Evolutionary conservation across 2,888 invertebrate genomes (phyloP), one percentile per base, ranked within the genome.

Genomic region (Sarcophaga rosellei): DNA sequence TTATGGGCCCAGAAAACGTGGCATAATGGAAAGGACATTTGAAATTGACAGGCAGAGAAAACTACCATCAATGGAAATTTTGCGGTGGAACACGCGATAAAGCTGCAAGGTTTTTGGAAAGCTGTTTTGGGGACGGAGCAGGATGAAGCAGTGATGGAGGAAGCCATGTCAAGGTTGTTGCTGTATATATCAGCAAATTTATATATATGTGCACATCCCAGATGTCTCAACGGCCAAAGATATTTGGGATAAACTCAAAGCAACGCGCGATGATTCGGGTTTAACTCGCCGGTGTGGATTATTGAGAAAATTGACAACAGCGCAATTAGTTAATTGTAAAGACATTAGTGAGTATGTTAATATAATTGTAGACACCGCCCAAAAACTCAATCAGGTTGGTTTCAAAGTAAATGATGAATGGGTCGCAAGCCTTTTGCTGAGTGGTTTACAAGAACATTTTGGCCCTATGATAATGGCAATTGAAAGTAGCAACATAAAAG

Each of bases 71-170:
- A 35, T 74, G 74, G 69, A 84, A 78, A 57, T 83, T 83, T 53
- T 53, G 44, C 74, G 17, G 78, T 84, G 61, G 74, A 84, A 53
- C 83, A 79, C 35, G 83, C 75, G 4, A 78, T 83, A 53, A 78
- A 77, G 73, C 21, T 83, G 15, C 82, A 83, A 77, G 82, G 78
- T 10, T 78, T 25, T 35, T 85, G 85, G 85, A 85, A 81, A 20
- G 59, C 72, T 0, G 25, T 81, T 20, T 12, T 63, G 1, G 77
- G 76, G 12, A 80, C 68, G 0, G 68, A 69, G 21, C 4, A 25
- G 2, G 6, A 44, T 21, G 63, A 6, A 1, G 35, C 3, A n/a
- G 35, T 53, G 12, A 63, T 35, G 1, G 79, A 80, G 12, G 80
- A 75, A 12, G 70, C 79, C 21, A 75, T 44, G 17, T 84, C 72